These are phyloP conservation scores for Erebia epiphron DNA, from an alignment of 2,888 invertebrate species.

Conservation along the genomic window DNA sequence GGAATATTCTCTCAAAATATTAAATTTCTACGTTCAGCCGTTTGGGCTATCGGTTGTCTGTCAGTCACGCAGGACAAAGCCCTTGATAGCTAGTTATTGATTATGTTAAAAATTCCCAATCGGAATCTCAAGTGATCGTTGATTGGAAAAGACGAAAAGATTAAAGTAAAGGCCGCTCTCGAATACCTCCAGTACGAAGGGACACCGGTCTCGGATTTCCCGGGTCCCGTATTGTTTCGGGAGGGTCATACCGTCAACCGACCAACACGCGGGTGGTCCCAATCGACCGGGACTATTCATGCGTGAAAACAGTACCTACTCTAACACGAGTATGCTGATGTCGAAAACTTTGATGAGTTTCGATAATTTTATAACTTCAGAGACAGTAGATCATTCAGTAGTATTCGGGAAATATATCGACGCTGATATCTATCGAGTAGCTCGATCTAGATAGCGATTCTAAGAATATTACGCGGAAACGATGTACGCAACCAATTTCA, in stretches of 20 bases:
- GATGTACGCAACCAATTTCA: too few relatives aligned
- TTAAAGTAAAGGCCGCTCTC: neutral
- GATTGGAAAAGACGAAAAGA: neutral
- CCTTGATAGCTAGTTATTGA: neutral
- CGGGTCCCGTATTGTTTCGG: slow-evolving; percentile 8
- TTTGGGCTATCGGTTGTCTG: too few relatives aligned
- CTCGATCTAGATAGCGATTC: too few relatives aligned
- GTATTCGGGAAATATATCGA: too few relatives aligned
- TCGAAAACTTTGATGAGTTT: neutral
- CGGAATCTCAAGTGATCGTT: neutral
- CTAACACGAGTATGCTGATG: neutral
- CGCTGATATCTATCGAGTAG: too few relatives aligned
- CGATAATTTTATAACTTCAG: neutral
- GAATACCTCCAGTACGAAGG: neutral
- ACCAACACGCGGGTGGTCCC: slow-evolving; percentile 23
- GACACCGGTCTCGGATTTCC: slow-evolving; percentile 11
- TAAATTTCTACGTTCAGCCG: too few relatives aligned
- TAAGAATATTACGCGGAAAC: too few relatives aligned
- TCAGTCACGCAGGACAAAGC: too few relatives aligned
- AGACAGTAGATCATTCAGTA: too few relatives aligned
- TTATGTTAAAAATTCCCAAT: neutral
- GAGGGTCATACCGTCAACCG: slow-evolving; percentile 10
- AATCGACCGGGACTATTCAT: slow-evolving; percentile 20
- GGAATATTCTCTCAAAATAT: too few relatives aligned
- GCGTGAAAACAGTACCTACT: slow-evolving; percentile 20